Conservation (phyloP, 2,797 vertebrate species). For the Enteromius viviparus region DNA sequence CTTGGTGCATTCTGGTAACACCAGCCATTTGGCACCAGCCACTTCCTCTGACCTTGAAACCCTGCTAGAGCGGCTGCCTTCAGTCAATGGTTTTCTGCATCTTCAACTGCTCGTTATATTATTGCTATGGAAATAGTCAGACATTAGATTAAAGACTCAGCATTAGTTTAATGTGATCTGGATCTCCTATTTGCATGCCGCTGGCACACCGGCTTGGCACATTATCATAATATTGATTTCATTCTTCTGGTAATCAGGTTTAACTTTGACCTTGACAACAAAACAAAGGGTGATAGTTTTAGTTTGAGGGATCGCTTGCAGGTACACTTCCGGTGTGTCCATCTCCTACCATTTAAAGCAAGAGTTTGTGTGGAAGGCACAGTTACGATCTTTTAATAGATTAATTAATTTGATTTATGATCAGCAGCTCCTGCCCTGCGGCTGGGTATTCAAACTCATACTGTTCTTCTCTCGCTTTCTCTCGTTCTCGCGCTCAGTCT, state of each 20-base stretch:
- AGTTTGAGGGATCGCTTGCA: slow-evolving; percentile 10
- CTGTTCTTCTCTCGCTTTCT: slow-evolving; percentile 21
- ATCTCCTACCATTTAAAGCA: not conserved
- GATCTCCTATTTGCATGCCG: slow-evolving; percentile 21
- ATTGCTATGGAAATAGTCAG: slow-evolving; percentile 21
- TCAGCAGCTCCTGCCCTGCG: slow-evolving; percentile 32
- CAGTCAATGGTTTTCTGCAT: slow-evolving; percentile 26
- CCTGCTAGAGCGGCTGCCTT: slow-evolving; percentile 4
- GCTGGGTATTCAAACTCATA: slow-evolving; percentile 17
- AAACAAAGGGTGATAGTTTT: slow-evolving; percentile 10
- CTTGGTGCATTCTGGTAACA: slow-evolving; percentile 34
- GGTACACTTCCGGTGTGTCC: not conserved
- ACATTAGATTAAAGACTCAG: slow-evolving; percentile 24
- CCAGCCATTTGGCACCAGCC: slow-evolving; percentile 32
- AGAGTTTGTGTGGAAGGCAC: not conserved
- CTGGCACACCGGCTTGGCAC: not conserved
- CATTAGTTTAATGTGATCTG: slow-evolving; percentile 24
- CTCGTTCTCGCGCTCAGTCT: slow-evolving; percentile 29
- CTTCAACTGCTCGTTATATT: slow-evolving; percentile 8
- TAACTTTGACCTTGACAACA: slow-evolving; percentile 39
- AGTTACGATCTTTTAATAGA: slow-evolving; percentile 63
- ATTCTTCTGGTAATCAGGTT: slow-evolving; percentile 16
- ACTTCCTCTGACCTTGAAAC: slow-evolving; percentile 45
- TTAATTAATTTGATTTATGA: slow-evolving; percentile 68
- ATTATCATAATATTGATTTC: slow-evolving; percentile 33